Conservation (phyloP, 2,797 vertebrate genomes). For the Xenentodon cancila region DNA sequence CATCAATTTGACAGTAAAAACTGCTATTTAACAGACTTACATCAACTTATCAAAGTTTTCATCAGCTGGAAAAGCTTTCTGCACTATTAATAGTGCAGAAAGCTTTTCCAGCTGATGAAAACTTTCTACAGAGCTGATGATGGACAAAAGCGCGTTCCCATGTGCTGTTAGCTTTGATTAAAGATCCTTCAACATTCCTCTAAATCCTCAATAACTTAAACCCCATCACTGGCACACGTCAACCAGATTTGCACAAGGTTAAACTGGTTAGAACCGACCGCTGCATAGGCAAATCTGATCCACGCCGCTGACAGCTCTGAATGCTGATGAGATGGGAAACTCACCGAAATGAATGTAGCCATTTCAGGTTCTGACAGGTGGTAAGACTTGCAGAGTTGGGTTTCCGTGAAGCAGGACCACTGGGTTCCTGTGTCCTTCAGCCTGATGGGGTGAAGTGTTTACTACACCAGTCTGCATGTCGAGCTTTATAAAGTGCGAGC, state of each 20-base stretch:
- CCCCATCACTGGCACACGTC: constrained; percentile 15
- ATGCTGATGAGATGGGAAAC: constrained; percentile 69
- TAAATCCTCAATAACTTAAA: constrained; percentile 10
- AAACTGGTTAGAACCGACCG: constrained; percentile 32
- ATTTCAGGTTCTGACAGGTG: constrained; percentile 74
- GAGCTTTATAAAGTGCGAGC: constrained; percentile 71
- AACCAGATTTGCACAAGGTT: constrained; percentile 25
- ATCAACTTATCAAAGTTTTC: constrained; percentile 10
- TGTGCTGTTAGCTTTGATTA: not conserved
- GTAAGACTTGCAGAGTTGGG: constrained; percentile 30
- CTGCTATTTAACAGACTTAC: not conserved
- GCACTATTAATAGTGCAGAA: constrained; percentile 6
- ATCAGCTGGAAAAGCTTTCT: no score
- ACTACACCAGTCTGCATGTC: constrained; percentile 51
- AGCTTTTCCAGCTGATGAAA: not conserved
- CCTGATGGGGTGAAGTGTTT: constrained; percentile 57
- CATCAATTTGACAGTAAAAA: no score
- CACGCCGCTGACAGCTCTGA: constrained; percentile 38
- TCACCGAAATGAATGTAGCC: constrained; percentile 86
- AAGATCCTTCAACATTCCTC: not conserved
- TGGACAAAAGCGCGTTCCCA: no score
- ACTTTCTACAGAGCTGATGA: not conserved
- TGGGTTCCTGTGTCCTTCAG: constrained; percentile 31
- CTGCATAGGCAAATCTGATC: constrained; percentile 14
- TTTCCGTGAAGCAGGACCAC: constrained; percentile 32